Conservation (phyloP, 2,113 vertebrate species). For the Hippocampus mohnikei region DNA sequence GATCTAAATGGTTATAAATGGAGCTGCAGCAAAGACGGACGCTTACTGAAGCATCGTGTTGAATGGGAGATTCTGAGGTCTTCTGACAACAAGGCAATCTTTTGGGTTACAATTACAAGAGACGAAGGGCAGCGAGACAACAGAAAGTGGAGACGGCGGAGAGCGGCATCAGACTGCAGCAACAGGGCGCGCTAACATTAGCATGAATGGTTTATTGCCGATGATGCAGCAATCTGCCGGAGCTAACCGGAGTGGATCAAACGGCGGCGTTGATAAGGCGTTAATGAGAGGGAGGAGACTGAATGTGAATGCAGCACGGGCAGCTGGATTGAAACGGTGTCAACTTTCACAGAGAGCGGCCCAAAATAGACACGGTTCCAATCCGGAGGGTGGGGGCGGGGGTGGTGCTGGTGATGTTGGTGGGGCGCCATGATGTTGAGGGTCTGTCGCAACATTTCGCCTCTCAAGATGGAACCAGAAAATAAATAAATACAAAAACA, state of each 20-base stretch:
- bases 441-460: conserved; percentile 60
- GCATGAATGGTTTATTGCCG: neutral
- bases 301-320: conserved; percentile 14
- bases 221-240: neutral
- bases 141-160: neutral
- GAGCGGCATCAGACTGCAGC: neutral
- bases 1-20: no score
- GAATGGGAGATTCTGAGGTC: neutral
- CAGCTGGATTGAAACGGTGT: conserved; percentile 66
- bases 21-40: neutral
- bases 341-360: conserved; percentile 66
- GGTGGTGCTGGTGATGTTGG: no score
- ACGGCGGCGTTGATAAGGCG: neutral
- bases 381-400: conserved; percentile 25
- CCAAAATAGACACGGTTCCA: conserved; percentile 70
- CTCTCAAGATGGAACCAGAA: conserved; percentile 49
- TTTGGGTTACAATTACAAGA: neutral
- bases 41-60: neutral
- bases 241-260: neutral
- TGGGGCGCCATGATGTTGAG: no score
- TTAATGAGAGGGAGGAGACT: conserved; percentile 24
- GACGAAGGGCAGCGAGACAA: neutral
- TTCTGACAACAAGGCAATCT: neutral
- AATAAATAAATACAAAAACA: conserved; percentile 59
- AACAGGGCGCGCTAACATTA: neutral